phyloP scores from a whole-genome alignment of 2,888 invertebrate genomes.

The Nasonovia ribisnigri region DNA sequence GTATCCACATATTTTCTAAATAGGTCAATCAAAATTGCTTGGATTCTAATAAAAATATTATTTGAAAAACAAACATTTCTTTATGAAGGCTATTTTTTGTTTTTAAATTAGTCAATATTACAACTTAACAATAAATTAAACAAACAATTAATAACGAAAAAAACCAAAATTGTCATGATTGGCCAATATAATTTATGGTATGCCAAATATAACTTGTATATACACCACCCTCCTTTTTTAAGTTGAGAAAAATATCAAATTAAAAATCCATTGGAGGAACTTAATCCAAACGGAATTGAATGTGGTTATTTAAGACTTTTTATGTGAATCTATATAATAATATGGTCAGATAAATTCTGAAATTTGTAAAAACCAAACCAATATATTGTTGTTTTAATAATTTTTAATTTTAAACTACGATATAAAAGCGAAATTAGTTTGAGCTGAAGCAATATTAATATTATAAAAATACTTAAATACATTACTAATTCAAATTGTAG shows the following conservation, averaged over 20 bases:
- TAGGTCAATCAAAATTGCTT: not conserved
- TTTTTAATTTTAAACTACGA: not conserved
- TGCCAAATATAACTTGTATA: constrained; percentile 48
- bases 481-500: not conserved
- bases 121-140: not conserved
- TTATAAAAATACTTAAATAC: not conserved
- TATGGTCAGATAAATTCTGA: not conserved
- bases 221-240: constrained; percentile 52
- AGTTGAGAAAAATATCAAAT: not conserved
- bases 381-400: not conserved
- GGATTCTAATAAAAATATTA: not conserved
- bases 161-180: not conserved
- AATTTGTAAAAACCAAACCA: not conserved
- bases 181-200: constrained; percentile 45
- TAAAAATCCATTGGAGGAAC: not conserved
- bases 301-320: not conserved
- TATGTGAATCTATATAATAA: not conserved
- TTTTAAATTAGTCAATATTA: not conserved
- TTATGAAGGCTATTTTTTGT: not conserved
- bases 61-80: not conserved
- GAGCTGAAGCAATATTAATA: not conserved
- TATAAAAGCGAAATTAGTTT: not conserved
- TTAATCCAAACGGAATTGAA: not conserved
- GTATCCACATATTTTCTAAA: not conserved
- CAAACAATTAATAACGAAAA: not conserved